These are phyloP conservation scores for Dolomedes plantarius DNA, from an alignment of 2,888 invertebrate species.

Conservation along the genomic window DNA sequence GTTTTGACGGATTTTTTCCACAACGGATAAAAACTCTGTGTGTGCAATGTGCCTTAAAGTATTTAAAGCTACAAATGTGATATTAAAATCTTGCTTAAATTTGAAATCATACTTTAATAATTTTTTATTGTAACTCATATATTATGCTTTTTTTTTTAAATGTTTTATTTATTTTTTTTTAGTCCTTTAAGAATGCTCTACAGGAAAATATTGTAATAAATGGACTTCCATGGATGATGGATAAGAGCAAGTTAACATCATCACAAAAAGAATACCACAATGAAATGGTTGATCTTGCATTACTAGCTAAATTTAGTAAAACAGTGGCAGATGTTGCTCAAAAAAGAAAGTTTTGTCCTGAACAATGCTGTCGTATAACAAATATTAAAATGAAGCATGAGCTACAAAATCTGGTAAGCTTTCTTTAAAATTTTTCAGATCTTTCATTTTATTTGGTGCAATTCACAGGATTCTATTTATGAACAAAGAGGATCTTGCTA, in stretches of 20 bases:
- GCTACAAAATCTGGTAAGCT: background rate
- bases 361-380: background rate
- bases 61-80: too few relatives aligned
- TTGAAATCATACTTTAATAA: too few relatives aligned
- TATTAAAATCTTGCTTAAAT: too few relatives aligned
- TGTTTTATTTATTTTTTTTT: background rate
- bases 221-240: background rate
- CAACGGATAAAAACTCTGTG: too few relatives aligned
- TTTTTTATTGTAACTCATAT: too few relatives aligned
- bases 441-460: too few relatives aligned
- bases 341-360: background rate
- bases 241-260: background rate
- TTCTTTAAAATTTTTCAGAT: too few relatives aligned
- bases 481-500: too few relatives aligned
- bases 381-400: background rate
- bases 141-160: too few relatives aligned
- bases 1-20: too few relatives aligned
- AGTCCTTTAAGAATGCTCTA: background rate
- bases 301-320: background rate
- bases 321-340: background rate
- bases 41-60: too few relatives aligned
- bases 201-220: conserved; percentile 6
- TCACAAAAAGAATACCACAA: background rate
- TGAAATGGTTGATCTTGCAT: background rate
- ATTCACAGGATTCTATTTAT: too few relatives aligned